Evolutionary conservation across 2,113 vertebrate species (phyloP).

Genomic region (Mus musculus): GRCm39 chr2:134295501-134296000

Average conservation of each 20-base stretch:
- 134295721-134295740: neutral
- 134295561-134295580: neutral
- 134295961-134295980: slow-evolving; percentile 74
- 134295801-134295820: slow-evolving; percentile 88
- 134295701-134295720: neutral
- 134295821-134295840: slow-evolving; percentile 94
- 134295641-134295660: neutral
- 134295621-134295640: neutral
- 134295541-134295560: neutral
- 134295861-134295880: slow-evolving; percentile 42
- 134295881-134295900: slow-evolving; percentile 51
- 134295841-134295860: slow-evolving; percentile 50
- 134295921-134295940: slow-evolving; percentile 78
- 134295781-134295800: neutral
- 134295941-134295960: slow-evolving; percentile 88
- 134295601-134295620: neutral
- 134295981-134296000: slow-evolving; percentile 72
- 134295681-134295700: neutral
- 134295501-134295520: neutral
- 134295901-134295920: slow-evolving; percentile 44
- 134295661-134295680: neutral
- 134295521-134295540: neutral
- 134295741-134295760: neutral
- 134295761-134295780: neutral
- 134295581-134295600: neutral